Conservation (phyloP, 1,140 invertebrate genomes). For the Drosophila ercepeae region DNA sequence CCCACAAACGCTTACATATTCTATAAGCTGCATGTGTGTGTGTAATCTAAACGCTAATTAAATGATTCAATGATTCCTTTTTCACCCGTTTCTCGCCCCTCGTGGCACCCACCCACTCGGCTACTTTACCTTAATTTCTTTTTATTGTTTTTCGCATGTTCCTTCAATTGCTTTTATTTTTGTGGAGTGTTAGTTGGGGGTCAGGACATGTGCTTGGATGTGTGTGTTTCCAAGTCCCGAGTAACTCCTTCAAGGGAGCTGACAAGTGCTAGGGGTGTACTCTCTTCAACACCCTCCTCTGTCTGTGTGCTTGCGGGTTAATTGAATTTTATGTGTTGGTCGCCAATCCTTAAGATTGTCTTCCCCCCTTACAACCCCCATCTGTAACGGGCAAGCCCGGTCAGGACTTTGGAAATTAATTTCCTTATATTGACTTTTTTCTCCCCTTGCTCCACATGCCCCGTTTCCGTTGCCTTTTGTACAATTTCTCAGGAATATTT, state of each 20-base stretch:
- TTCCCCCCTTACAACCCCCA: not conserved
- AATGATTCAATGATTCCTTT: slow-evolving; percentile 81
- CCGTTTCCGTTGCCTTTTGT: slow-evolving; percentile 41
- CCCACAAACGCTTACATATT: slow-evolving; percentile 40
- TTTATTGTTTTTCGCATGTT: slow-evolving; percentile 81
- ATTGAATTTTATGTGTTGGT: slow-evolving; percentile 80
- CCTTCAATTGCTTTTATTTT: slow-evolving; percentile 73
- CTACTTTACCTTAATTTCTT: slow-evolving; percentile 80
- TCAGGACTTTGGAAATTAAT: slow-evolving; percentile 67
- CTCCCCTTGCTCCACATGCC: slow-evolving; percentile 20
- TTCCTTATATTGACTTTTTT: slow-evolving; percentile 78
- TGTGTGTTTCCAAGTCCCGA: slow-evolving; percentile 40
- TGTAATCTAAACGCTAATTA: slow-evolving; percentile 81
- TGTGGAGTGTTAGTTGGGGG: slow-evolving; percentile 6
- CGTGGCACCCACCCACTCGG: slow-evolving; percentile 5
- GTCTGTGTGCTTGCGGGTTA: slow-evolving; percentile 62
- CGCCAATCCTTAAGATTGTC: slow-evolving; percentile 65
- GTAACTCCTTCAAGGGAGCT: slow-evolving; percentile 68
- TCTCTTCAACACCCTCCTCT: slow-evolving; percentile 12
- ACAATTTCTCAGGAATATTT: slow-evolving; percentile 36
- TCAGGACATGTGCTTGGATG: not conserved
- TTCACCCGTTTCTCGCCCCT: slow-evolving; percentile 26
- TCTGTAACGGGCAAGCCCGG: not conserved
- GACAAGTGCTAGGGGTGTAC: slow-evolving; percentile 43
- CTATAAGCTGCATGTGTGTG: slow-evolving; percentile 58